Percentiles rank a stretch among this genome's conserved stretches.
These are phyloP conservation scores for Capromys pilorides DNA, from an alignment of 2,797 vertebrate species.

Conservation along the genomic window DNA sequence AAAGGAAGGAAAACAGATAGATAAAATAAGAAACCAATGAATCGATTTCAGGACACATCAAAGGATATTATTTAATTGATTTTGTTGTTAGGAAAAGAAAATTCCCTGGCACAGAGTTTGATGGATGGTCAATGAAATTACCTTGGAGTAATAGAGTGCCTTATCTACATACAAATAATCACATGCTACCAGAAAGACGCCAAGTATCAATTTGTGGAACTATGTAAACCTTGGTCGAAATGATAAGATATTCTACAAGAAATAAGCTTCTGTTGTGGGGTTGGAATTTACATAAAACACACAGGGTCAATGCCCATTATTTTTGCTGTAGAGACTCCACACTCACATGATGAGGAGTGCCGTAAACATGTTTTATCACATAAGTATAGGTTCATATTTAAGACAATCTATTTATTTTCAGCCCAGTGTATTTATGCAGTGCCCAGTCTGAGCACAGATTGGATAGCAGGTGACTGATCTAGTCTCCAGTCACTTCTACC, in stretches of 20 bases:
- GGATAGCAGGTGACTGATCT: not conserved
- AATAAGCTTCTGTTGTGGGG: not conserved
- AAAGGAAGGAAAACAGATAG: not conserved
- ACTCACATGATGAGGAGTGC: not conserved
- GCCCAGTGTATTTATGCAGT: not conserved
- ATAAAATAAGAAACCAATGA: not conserved
- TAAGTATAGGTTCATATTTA: not conserved
- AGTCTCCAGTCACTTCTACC: not conserved
- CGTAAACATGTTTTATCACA: not conserved
- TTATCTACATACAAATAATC: not conserved
- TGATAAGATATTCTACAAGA: not conserved
- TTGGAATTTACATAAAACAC: not conserved
- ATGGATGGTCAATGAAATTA: not conserved
- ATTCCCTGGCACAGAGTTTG: not conserved
- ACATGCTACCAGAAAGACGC: not conserved
- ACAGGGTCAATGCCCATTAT: not conserved
- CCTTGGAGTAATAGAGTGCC: not conserved
- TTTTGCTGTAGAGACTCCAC: not conserved
- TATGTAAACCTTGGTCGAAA: not conserved
- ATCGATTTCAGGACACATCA: not conserved
- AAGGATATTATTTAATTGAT: not conserved
- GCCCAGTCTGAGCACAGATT: not conserved
- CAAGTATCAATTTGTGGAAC: not conserved
- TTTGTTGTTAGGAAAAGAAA: constrained; percentile 1
- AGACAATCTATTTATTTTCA: not conserved